A percentile compares a stretch with the other conserved stretches of the same genome.
Conservation (phyloP, 2,888 invertebrate genomes). For the Ornithoptera alexandrae region DNA sequence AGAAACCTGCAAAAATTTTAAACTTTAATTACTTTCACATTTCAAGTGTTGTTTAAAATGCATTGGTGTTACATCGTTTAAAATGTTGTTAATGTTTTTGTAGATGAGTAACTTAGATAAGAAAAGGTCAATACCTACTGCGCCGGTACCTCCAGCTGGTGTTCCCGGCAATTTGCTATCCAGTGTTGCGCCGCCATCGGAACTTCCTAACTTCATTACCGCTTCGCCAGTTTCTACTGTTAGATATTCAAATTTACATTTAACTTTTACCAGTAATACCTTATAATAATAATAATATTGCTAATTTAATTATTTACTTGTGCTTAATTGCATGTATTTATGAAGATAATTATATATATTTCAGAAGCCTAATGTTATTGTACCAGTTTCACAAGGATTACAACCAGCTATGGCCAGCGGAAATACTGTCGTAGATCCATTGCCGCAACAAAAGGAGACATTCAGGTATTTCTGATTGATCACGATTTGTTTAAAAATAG, state of each 20-base stretch:
- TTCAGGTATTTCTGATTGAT: constrained; percentile 20
- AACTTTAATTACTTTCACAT: neutral
- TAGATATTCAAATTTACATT: neutral
- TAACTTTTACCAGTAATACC: neutral
- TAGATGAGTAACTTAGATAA: constrained; percentile 53
- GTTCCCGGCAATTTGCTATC: constrained; percentile 80
- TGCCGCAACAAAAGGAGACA: constrained; percentile 14
- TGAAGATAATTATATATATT: constrained; percentile 11
- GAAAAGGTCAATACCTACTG: constrained; percentile 63
- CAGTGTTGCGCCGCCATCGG: constrained; percentile 84
- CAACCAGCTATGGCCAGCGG: constrained; percentile 27
- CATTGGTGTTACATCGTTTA: too few relatives aligned
- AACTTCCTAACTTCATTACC: constrained; percentile 83
- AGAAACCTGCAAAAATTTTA: neutral
- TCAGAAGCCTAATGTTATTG: constrained; percentile 18
- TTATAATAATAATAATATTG: neutral
- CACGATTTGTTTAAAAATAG: too few relatives aligned
- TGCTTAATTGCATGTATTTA: neutral
- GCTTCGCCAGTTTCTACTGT: constrained; percentile 41
- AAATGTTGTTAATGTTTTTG: constrained; percentile 11
- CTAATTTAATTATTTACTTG: neutral
- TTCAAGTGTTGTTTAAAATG: neutral
- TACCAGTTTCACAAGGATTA: constrained; percentile 28
- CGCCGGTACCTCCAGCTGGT: constrained; percentile 63
- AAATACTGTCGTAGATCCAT: neutral